Evolutionary conservation across 2,113 vertebrate species (phyloP).

Genomic region (Isichthys henryi): DNA sequence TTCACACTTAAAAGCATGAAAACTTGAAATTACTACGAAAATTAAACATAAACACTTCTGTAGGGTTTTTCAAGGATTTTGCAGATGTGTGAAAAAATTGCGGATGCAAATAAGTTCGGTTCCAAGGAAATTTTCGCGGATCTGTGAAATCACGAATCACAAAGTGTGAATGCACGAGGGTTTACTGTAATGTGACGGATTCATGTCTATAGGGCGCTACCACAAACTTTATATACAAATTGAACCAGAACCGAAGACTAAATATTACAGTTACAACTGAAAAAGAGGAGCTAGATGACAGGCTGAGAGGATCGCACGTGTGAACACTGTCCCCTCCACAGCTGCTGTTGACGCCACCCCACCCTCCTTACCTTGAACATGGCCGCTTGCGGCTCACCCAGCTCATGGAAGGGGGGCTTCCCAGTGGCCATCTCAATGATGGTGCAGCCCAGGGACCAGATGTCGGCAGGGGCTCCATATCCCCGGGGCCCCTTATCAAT

Average conservation of each 20-base stretch:
- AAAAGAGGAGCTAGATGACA: not conserved
- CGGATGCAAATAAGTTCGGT: no score
- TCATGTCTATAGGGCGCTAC: not conserved
- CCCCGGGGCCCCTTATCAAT: constrained; percentile 63
- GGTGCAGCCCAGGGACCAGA: constrained; percentile 75
- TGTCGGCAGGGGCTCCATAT: constrained; percentile 66
- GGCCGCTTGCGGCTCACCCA: constrained; percentile 63
- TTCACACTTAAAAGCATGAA: no score
- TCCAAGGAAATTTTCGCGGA: no score
- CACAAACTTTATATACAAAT: not conserved
- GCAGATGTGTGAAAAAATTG: no score
- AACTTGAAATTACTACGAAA: no score
- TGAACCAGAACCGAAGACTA: not conserved
- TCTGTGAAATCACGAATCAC: no score
- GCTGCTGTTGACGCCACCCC: not conserved
- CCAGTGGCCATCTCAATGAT: constrained; percentile 75
- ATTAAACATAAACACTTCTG: no score
- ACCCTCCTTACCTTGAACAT: constrained; percentile 62
- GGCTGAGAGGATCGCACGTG: not conserved
- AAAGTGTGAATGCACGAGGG: no score
- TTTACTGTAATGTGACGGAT: not conserved
- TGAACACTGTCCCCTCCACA: not conserved
- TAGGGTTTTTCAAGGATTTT: no score
- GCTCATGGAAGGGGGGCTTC: constrained; percentile 64
- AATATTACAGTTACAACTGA: not conserved